Percentiles rank a stretch among this genome's conserved stretches.
These are phyloP conservation scores for Conomelus anceps DNA, from an alignment of 2,888 invertebrate genomes.

Conservation along the genomic window DNA sequence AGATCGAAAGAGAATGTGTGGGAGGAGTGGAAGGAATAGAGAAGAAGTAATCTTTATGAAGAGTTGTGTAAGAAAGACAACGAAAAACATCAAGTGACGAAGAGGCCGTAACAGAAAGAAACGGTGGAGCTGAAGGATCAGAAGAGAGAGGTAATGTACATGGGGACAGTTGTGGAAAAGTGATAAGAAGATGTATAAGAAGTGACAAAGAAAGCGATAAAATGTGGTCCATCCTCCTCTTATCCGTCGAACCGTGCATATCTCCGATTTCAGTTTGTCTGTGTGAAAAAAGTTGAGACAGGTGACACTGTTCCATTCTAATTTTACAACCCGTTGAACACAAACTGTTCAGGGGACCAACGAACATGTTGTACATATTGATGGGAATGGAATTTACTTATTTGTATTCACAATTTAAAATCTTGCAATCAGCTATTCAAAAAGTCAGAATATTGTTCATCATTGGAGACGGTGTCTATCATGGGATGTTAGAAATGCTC, in stretches of 20 bases:
- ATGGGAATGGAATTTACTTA: background rate
- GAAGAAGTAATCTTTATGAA: background rate
- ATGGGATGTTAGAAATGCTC: too few relatives aligned
- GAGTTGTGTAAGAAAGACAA: background rate
- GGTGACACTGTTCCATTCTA: background rate
- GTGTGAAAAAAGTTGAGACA: background rate
- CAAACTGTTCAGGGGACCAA: background rate
- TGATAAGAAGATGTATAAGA: background rate
- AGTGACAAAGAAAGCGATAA: background rate
- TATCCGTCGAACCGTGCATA: background rate
- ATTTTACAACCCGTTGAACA: background rate
- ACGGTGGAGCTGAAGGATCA: background rate
- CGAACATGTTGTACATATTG: background rate
- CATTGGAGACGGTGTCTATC: too few relatives aligned
- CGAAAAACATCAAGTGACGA: background rate
- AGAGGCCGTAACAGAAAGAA: background rate
- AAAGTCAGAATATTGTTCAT: too few relatives aligned
- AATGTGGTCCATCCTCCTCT: background rate
- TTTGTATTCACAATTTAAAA: background rate
- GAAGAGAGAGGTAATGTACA: background rate
- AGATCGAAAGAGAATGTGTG: too few relatives aligned
- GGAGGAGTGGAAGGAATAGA: background rate
- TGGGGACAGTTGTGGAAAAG: too few relatives aligned
- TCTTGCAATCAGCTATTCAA: too few relatives aligned
- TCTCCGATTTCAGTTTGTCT: background rate